A percentile compares a stretch with the other conserved stretches of the same genome.
Evolutionary conservation across 2,113 vertebrate species (phyloP).

Genomic region (Macrotus californicus): DNA sequence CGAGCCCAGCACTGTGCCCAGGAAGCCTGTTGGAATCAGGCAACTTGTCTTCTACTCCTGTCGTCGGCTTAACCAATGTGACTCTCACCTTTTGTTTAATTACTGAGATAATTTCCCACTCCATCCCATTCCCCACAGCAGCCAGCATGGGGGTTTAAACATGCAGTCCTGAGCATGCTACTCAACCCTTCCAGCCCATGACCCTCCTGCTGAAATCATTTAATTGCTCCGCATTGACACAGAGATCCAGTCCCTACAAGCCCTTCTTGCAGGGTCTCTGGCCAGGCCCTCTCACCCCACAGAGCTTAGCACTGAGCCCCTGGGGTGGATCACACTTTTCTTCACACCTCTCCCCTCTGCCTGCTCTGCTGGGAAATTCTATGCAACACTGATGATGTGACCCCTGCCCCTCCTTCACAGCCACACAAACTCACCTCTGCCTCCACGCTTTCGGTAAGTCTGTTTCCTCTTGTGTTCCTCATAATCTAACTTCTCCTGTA

Average conservation of each 20-base stretch:
- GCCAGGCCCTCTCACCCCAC: too few species aligned
- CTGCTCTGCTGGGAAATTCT: background rate
- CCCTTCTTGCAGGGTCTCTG: background rate
- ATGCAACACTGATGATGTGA: rapidly evolving
- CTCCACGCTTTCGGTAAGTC: background rate
- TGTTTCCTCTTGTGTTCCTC: background rate
- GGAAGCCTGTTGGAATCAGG: background rate
- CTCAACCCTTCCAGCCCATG: background rate
- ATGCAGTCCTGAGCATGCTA: too few species aligned
- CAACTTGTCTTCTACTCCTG: background rate
- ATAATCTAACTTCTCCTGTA: background rate
- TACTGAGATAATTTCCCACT: background rate
- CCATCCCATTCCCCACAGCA: background rate
- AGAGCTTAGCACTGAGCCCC: background rate
- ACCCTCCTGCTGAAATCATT: background rate
- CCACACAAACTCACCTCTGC: background rate
- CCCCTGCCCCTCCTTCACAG: background rate
- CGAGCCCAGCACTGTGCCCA: background rate
- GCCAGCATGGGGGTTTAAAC: background rate
- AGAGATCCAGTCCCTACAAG: background rate
- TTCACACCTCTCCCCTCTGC: rapidly evolving
- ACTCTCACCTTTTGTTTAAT: background rate
- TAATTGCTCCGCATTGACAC: too few species aligned
- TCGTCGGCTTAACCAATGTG: background rate
- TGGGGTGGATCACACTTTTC: rapidly evolving